Evolutionary conservation across 2,797 vertebrate species (phyloP).

Genomic region (Fundulus diaphanus): DNA sequence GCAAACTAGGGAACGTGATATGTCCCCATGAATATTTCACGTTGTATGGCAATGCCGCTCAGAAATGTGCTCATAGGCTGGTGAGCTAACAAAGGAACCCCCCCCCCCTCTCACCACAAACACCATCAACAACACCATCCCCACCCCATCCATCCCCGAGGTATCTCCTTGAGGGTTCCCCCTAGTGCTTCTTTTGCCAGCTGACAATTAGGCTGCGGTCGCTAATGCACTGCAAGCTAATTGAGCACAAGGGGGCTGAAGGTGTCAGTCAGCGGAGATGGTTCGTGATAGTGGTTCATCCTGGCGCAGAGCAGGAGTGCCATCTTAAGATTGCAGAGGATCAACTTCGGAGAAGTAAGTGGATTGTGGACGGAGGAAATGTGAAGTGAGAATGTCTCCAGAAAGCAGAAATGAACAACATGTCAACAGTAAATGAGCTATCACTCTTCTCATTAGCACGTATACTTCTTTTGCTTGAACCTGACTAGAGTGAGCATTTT

Average conservation of each 20-base stretch:
- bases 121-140: neutral
- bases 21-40: conserved; percentile 77
- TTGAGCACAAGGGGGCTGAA: conserved; percentile 76
- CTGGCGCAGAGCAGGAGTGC: conserved; percentile 21
- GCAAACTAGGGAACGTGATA: conserved; percentile 71
- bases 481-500: neutral
- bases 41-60: conserved; percentile 50
- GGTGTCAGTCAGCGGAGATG: conserved; percentile 74
- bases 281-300: conserved; percentile 32
- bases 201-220: conserved; percentile 76
- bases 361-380: conserved; percentile 19
- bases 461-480: neutral
- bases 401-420: neutral
- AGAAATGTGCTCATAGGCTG: conserved; percentile 50
- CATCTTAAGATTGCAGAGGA: conserved; percentile 32
- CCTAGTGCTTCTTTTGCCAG: conserved; percentile 65
- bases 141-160: conserved; percentile 54
- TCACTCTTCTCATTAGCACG: neutral
- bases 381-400: neutral
- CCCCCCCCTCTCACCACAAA: neutral
- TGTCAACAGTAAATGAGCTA: neutral
- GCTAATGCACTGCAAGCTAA: conserved; percentile 75
- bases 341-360: conserved; percentile 37
- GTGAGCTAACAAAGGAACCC: conserved; percentile 59
- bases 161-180: conserved; percentile 71